phyloP scores from a whole-genome alignment of 2,888 invertebrate genomes.

The Cephus pulcher region DNA sequence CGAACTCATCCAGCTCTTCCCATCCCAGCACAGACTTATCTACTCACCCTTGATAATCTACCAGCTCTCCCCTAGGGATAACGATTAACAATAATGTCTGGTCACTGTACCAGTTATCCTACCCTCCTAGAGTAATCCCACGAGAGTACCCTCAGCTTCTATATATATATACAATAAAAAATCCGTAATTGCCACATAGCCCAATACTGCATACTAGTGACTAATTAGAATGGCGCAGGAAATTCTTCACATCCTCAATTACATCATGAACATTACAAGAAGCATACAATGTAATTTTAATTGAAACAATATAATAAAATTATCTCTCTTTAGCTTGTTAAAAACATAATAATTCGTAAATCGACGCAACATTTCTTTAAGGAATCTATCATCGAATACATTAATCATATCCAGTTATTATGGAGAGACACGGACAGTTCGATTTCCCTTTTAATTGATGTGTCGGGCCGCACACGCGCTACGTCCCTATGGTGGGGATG shows the following conservation, averaged over 20 bases:
- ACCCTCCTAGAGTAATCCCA: not conserved
- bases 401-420: not conserved
- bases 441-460: not conserved
- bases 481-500: constrained; percentile 13
- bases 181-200: not conserved
- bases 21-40: not conserved
- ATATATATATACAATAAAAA: not conserved
- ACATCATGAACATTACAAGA: not conserved
- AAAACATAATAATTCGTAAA: not conserved
- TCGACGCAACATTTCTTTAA: not conserved
- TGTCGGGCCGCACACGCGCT: constrained; percentile 1
- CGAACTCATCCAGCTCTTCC: not conserved
- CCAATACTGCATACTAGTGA: no score
- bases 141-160: not conserved
- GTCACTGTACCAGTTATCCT: not conserved
- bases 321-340: not conserved
- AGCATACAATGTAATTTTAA: not conserved
- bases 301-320: not conserved
- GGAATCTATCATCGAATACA: not conserved
- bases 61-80: not conserved
- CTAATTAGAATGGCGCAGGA: not conserved
- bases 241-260: not conserved
- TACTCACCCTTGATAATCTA: not conserved
- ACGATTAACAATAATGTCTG: not conserved
- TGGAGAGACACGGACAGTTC: not conserved